Evolutionary conservation across 1,140 invertebrate genomes (phyloP).

Genomic region (Drosophila bocki): DNA sequence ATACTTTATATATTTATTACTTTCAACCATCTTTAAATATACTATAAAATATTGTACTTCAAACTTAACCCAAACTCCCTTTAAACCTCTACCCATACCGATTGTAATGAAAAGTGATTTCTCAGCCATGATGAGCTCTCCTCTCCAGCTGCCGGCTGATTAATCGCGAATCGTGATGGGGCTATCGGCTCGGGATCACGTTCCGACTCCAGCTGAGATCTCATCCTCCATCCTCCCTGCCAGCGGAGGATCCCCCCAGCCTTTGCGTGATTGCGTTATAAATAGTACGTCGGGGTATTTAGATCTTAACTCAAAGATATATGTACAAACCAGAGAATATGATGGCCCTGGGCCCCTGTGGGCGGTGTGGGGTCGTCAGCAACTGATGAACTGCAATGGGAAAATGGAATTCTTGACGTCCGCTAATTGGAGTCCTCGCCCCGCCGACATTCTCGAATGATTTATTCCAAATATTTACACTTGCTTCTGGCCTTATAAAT

Average conservation of each 20-base stretch:
- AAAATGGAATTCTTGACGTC: conserved; percentile 31
- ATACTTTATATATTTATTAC: too few species aligned
- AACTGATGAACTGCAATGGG: conserved; percentile 41
- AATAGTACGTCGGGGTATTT: conserved; percentile 54
- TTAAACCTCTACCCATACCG: conserved; percentile 1
- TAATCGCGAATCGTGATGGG: conserved; percentile 80
- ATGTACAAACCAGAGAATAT: conserved; percentile 7
- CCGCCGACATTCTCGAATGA: conserved; percentile 32
- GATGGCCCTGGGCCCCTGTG: conserved; percentile 18
- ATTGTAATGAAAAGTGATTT: conserved; percentile 72
- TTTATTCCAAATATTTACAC: conserved; percentile 63
- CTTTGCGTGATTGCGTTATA: conserved; percentile 53
- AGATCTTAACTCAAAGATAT: conserved; percentile 42
- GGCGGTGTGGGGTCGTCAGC: conserved; percentile 47
- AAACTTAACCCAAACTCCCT: not conserved
- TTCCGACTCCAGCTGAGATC: conserved; percentile 51
- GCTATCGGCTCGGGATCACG: conserved; percentile 74
- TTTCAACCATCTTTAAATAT: too few species aligned
- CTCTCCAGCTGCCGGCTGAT: conserved; percentile 61
- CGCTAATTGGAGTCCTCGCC: conserved; percentile 37
- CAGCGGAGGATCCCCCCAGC: not conserved
- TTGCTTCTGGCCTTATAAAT: conserved; percentile 37
- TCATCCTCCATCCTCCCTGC: not conserved
- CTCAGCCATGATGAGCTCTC: conserved; percentile 63
- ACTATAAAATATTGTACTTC: too few species aligned